Evolutionary conservation across 2,888 invertebrate species (phyloP), one percentile per base, ranked within the genome.

Genomic region (Drosophila monieri): DNA sequence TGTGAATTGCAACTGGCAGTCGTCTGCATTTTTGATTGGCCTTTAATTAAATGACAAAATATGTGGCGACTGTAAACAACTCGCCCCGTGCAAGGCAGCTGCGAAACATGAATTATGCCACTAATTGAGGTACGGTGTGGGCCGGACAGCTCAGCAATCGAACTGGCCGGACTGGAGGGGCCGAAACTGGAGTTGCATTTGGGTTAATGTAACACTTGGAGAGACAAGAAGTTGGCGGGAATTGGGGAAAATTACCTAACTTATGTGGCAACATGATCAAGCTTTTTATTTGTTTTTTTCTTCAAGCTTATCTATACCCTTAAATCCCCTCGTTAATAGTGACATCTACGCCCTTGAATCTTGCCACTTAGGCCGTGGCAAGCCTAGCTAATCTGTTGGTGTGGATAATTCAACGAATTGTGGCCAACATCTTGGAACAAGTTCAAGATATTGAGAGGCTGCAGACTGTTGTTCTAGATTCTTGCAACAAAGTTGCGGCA

Each of bases 41-140:
- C 74, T 81, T 81, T 81, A 81, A 81, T 83, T 85, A 83, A 81
- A 81, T 85, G 85, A 76, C 83, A 81, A 81, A 85, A 85, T 80
- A 81, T 84, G 80, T 80, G 60, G 81, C 64, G 68, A 81, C 65
- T 71, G 73, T 75, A 79, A 85, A 78, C 83, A 81, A 73, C 61
- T 72, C 69, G 64, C 65, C 56, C 64, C 76, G 51, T 55, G 30
- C 47, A 18, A 56, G 81, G 74, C 79, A 67, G 58, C 69, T 52
- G 70, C 43, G 59, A 69, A 70, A 85, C 85, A 85, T 81, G 85
- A 81, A 87, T 81, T 78, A 78, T 84, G 85, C 81, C 85, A 78
- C 81, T 87, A 81, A 81, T 87, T 87, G 81, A 85, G 85, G 51
- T 47, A 70, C 70, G 48, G 69, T 69, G 69, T 68, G 66, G 69